These are phyloP conservation scores for Gymnocheta viridis DNA, from an alignment of 2,888 invertebrate genomes.

Conservation along the genomic window DNA sequence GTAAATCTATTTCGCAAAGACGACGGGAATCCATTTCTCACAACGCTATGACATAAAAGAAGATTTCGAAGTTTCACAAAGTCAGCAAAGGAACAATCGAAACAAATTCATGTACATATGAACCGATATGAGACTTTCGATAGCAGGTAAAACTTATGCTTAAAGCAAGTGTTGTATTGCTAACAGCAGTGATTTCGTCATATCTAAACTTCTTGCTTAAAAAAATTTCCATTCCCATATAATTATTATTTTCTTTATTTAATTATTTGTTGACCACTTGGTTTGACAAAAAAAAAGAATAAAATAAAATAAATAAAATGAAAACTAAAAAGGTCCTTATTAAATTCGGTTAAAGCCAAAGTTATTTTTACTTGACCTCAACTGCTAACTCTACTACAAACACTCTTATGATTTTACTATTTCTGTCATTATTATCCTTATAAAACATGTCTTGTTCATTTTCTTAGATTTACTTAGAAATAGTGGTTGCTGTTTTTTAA, in stretches of 20 bases:
- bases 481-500: slow-evolving; percentile 47
- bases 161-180: no score
- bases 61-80: no score
- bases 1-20: no score
- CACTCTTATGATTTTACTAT: not conserved
- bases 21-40: no score
- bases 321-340: slow-evolving; percentile 9
- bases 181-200: no score
- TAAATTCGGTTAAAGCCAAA: not conserved
- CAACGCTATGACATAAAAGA: no score
- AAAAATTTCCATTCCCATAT: not conserved
- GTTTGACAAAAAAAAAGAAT: slow-evolving; percentile 15
- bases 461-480: slow-evolving; percentile 29
- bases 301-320: not conserved
- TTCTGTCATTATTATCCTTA: slow-evolving; percentile 13
- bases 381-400: slow-evolving; percentile 10
- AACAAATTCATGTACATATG: no score
- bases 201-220: not conserved
- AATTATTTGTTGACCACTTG: slow-evolving; percentile 12
- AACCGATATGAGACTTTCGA: no score
- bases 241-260: slow-evolving; percentile 30
- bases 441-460: not conserved
- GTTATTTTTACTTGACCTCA: slow-evolving; percentile 57
- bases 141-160: no score
- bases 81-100: no score